Conservation (phyloP, 1,140 invertebrate genomes). For the Drosophila malerkotliana region DNA sequence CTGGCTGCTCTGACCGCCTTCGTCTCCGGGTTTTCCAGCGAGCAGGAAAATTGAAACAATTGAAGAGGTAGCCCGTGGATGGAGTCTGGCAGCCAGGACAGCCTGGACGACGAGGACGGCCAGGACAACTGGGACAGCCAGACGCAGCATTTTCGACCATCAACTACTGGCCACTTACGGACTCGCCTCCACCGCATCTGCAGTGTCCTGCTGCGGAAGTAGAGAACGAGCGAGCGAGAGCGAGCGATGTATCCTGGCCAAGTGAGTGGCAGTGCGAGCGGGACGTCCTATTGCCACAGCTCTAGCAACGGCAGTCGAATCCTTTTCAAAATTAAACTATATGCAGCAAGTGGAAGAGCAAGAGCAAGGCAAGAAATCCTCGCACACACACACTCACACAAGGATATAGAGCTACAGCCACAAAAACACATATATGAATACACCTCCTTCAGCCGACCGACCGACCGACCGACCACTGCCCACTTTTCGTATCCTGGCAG, state of each 20-base stretch:
- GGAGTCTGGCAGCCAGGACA: conserved; percentile 15
- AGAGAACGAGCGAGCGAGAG: conserved; percentile 15
- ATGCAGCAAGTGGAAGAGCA: conserved; percentile 67
- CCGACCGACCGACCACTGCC: conserved; percentile 13
- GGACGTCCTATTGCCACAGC: conserved; percentile 60
- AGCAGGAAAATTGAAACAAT: conserved; percentile 79
- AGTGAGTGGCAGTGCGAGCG: conserved; percentile 27
- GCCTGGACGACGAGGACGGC: conserved; percentile 2
- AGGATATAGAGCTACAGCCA: neutral
- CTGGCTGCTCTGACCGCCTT: conserved; percentile 36
- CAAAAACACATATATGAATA: neutral
- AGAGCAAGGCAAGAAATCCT: conserved; percentile 29
- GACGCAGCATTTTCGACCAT: conserved; percentile 81
- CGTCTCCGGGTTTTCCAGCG: conserved; percentile 52
- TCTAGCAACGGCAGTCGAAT: conserved; percentile 77
- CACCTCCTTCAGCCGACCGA: conserved; percentile 2
- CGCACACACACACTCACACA: conserved; percentile 14
- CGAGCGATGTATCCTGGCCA: conserved; percentile 35
- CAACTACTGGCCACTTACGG: conserved; percentile 78
- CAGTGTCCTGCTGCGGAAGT: conserved; percentile 42
- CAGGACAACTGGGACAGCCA: conserved; percentile 36
- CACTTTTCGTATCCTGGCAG: conserved; percentile 49
- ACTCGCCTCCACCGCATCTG: conserved; percentile 61
- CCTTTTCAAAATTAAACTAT: conserved; percentile 82
- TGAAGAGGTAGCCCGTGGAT: conserved; percentile 64